These are phyloP conservation scores for Phenganax marumi DNA, from an alignment of 92 coral and sea anemone genomes.

Conservation along the genomic window DNA sequence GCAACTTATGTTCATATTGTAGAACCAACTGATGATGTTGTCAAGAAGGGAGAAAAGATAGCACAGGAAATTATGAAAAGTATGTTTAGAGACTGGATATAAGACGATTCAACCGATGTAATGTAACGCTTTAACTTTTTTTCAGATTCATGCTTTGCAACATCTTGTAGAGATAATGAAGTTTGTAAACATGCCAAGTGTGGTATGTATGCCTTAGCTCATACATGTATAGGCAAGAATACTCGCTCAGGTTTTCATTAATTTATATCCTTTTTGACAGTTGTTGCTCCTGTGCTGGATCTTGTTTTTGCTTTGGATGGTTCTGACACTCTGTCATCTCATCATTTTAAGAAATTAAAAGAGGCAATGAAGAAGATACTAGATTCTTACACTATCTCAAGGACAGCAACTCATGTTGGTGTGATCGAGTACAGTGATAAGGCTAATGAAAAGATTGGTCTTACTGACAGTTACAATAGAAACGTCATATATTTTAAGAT, in stretches of 20 bases:
- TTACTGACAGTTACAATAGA: constrained; percentile 54
- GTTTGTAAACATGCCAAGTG: constrained; percentile 15
- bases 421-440: constrained; percentile 66
- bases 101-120: neutral
- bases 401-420: constrained; percentile 65
- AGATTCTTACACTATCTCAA: constrained; percentile 65
- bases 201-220: constrained; percentile 17
- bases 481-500: constrained; percentile 62
- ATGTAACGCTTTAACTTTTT: neutral
- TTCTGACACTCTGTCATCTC: constrained; percentile 59
- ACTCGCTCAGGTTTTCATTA: neutral
- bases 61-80: constrained; percentile 45
- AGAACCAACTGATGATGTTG: constrained; percentile 62
- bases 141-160: constrained; percentile 29
- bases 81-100: neutral
- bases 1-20: constrained; percentile 47
- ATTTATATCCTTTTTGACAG: neutral
- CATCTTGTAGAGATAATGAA: constrained; percentile 9
- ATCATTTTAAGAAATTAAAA: constrained; percentile 59
- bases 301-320: constrained; percentile 82
- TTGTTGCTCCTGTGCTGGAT: constrained; percentile 65
- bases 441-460: constrained; percentile 60
- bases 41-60: constrained; percentile 61
- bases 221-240: neutral
- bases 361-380: constrained; percentile 60